Evolutionary conservation across 2,797 vertebrate species (phyloP).

Genomic region (Cyclopterus lumpus): DNA sequence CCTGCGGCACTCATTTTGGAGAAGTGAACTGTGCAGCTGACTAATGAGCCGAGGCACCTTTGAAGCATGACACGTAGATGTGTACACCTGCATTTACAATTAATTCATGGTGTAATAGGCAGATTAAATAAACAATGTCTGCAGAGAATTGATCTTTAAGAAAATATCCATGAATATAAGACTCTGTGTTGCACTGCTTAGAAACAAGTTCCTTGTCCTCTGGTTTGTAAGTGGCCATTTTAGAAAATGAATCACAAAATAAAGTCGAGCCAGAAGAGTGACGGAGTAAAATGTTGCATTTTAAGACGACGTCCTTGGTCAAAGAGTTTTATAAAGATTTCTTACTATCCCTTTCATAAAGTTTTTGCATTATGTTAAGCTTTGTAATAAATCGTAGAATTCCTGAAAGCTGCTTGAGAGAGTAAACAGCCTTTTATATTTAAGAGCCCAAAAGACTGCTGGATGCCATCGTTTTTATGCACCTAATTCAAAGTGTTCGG

Average conservation of each 20-base stretch:
- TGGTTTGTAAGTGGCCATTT: conserved; percentile 15
- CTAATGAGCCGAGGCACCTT: conserved; percentile 14
- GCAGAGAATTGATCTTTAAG: neutral
- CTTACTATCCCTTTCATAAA: conserved; percentile 28
- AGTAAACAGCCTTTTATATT: conserved; percentile 44
- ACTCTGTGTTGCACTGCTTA: too few species aligned
- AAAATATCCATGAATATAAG: neutral
- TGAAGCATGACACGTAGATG: conserved; percentile 1
- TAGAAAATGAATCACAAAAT: conserved; percentile 1
- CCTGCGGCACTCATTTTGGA: conserved; percentile 19
- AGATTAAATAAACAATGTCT: conserved; percentile 14
- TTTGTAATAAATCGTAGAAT: conserved; percentile 28
- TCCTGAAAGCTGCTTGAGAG: conserved; percentile 32
- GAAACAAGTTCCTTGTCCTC: neutral
- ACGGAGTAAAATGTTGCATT: neutral
- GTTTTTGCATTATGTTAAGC: conserved; percentile 19
- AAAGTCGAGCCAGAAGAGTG: conserved; percentile 3
- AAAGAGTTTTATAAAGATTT: neutral
- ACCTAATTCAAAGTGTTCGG: conserved; percentile 59
- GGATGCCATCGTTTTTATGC: conserved; percentile 50
- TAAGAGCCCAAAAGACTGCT: conserved; percentile 40
- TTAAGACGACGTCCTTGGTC: conserved; percentile 1
- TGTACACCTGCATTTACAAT: neutral
- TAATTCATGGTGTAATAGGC: neutral
- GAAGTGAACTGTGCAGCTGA: conserved; percentile 19